Conservation (phyloP, 1,140 invertebrate species). For the Drosophila quadrilineata region DNA sequence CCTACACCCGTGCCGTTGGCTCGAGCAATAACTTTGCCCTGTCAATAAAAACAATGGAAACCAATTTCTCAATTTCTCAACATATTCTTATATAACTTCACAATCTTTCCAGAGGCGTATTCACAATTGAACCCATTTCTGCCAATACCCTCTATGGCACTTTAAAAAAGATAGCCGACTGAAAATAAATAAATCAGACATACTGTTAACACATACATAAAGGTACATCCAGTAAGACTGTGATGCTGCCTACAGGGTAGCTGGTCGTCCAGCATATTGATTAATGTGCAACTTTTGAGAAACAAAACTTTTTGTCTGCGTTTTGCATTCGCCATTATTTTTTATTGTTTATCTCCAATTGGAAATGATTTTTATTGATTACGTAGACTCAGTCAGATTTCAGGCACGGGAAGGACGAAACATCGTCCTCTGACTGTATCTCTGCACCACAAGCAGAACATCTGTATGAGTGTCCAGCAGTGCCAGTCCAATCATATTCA, state of each 20-base stretch:
- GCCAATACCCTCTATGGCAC: not conserved
- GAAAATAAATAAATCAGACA: no score
- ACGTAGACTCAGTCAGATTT: slow-evolving; percentile 6
- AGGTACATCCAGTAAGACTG: no score
- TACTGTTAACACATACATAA: no score
- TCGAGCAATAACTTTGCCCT: slow-evolving; percentile 24
- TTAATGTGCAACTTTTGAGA: slow-evolving; percentile 4
- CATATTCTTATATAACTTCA: slow-evolving; percentile 62
- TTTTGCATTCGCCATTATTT: no score
- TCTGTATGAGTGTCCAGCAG: no score
- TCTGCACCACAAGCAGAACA: no score
- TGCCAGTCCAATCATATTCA: no score
- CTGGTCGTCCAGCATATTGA: not conserved
- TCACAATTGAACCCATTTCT: not conserved
- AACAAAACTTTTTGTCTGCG: slow-evolving; percentile 26
- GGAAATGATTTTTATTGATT: slow-evolving; percentile 73
- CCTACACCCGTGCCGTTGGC: not conserved
- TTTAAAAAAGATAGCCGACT: no score
- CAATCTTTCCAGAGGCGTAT: slow-evolving; percentile 16
- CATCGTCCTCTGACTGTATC: no score
- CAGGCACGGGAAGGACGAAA: no score
- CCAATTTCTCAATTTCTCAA: no score
- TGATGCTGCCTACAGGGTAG: slow-evolving; percentile 6
- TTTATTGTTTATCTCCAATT: slow-evolving; percentile 70
- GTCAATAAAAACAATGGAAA: slow-evolving; percentile 57